Evolutionary conservation across 2,888 invertebrate species (phyloP), one percentile per base, ranked within the genome.

Genomic region (Theretra japonica): DNA sequence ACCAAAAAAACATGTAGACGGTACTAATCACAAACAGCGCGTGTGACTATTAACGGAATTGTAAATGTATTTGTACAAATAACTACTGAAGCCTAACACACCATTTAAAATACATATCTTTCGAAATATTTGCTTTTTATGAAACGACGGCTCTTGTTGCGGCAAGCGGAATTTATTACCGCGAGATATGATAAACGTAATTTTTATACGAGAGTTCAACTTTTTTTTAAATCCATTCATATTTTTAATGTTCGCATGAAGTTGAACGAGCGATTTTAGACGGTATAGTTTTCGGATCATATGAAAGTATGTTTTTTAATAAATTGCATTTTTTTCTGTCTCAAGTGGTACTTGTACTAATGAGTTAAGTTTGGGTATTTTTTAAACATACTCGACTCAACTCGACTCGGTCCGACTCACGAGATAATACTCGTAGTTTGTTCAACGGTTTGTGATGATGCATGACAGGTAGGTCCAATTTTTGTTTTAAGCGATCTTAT

Each of bases 101-200:
- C 23, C 23, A 65, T 65, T 65, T 15, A 65, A 65, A 65, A 48
- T 65, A n/a, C n/a, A n/a, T n/a, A 65, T 48, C 23, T 65, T 21
- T 48, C 23, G 6, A 41, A 65, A 65, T 65, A 23, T 65, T 48
- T 48, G 23, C 17, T 15, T 23, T 23, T 65, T 48, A 17, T 21
- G 17, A 48, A 48, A 48, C 41, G 60, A 60, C n/a, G 41, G 65
- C 48, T 23, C 65, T 65, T 48, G 65, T 48, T 19, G 30, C n/a
- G 23, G 25, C 65, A 48, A 17, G 65, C 23, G 41, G 41, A 48
- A 65, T 65, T 65, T 65, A 65, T 65, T 23, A 23, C 65, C 17
- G 17, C 41, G 41, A 23, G 65, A 65, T 65, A 65, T 65, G 65
- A 65, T 65, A 48, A 65, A 65, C 48, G 65, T 65, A 41, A 65